Evolutionary conservation across 1,140 invertebrate species (phyloP), one percentile per base, ranked within the genome.

Genomic region (Danaus melanippus): DNA sequence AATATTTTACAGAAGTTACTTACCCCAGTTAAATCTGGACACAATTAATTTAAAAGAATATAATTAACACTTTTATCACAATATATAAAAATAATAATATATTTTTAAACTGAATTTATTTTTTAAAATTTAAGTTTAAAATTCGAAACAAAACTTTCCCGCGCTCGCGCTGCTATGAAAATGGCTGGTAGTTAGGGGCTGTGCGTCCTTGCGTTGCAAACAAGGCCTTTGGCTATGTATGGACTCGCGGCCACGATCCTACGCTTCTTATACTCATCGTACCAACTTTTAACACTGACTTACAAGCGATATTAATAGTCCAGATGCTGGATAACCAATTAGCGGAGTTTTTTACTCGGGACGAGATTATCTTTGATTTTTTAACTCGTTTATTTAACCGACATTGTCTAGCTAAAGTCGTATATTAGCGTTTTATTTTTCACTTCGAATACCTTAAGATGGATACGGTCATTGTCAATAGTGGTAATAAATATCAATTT

Each of bases 221-320:
- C 77, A 85, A 83, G 82, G 79, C 76, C 78, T 81, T 70, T 74
- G 60, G 70, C 75, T 74, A 70, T 82, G 67, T 84, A 69, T 77
- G 78, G 76, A 71, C 64, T 70, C 72, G 72, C 74, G 71, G 52
- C 67, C 64, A 55, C 53, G 63, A 62, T 79, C 75, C 74, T 74
- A 63, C 70, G 78, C 80, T 62, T 78, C 81, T 85, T 85, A 85
- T 85, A 85, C 73, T 66, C 71, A 69, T 62, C 67, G 70, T 72
- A 71, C 62, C 62, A 68, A 58, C 64, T 65, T 67, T 66, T 73
- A 71, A 66, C 65, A 72, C 62, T 40, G 53, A 57, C 51, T 57
- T 51, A 53, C 61, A 54, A 47, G 50, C 45, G 39, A 62, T 59
- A 57, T 54, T 63, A 62, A 63, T 57, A 60, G 60, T 64, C 47